Evolutionary conservation across 1,140 invertebrate species (phyloP).

Genomic region (Leptopilina clavipes): DNA sequence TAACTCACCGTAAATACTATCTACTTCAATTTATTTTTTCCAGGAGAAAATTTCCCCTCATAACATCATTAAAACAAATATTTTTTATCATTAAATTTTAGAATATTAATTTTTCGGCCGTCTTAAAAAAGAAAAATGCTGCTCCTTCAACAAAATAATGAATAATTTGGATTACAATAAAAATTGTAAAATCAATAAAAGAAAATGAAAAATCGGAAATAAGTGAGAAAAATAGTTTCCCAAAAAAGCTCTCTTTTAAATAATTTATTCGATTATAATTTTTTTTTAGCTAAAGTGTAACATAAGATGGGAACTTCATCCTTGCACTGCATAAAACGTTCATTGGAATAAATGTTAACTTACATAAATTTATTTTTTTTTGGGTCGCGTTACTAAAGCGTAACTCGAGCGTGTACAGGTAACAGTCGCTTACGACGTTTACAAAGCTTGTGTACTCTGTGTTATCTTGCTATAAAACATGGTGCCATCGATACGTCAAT

Average conservation of each 20-base stretch:
- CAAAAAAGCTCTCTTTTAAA: conserved; percentile 56
- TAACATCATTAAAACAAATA: no score
- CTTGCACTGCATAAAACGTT: conserved; percentile 46
- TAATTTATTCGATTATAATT: conserved; percentile 67
- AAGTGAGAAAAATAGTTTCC: not conserved
- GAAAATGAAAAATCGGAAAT: no score
- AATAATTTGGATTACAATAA: no score
- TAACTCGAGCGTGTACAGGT: conserved; percentile 11
- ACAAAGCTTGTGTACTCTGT: conserved; percentile 49
- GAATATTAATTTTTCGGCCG: no score
- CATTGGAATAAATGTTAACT: conserved; percentile 38
- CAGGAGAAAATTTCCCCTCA: conserved; percentile 44
- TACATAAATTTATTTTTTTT: conserved; percentile 15
- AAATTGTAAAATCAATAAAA: no score
- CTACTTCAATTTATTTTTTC: conserved; percentile 12
- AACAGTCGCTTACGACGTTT: conserved; percentile 30
- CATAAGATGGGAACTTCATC: conserved; percentile 56
- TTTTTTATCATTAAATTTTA: no score
- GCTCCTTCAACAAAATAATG: no score
- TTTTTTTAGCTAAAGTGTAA: conserved; percentile 59
- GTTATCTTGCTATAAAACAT: conserved; percentile 48
- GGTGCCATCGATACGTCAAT: conserved; percentile 56
- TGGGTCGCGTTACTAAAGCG: conserved; percentile 27
- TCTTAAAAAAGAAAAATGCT: no score
- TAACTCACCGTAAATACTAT: conserved; percentile 50